phyloP scores from a whole-genome alignment of 1,140 invertebrate species.

The Meteorus sp. region DNA sequence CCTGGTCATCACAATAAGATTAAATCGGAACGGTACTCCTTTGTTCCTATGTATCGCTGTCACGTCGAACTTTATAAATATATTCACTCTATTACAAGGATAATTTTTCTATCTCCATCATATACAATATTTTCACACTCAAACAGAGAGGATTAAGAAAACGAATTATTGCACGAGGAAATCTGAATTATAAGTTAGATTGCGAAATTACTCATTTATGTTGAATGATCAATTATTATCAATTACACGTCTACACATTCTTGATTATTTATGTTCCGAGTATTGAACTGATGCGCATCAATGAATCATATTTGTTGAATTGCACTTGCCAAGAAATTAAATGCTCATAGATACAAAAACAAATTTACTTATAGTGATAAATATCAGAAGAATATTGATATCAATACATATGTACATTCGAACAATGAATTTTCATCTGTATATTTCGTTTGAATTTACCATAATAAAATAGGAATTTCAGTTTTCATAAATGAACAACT shows the following conservation, averaged over 20 bases:
- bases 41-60: background rate
- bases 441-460: too few relatives aligned
- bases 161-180: constrained; percentile 2
- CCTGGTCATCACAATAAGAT: background rate
- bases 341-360: constrained; percentile 13
- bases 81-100: background rate
- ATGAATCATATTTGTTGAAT: constrained; percentile 34
- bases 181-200: too few relatives aligned
- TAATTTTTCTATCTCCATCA: background rate
- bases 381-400: constrained; percentile 2
- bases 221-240: background rate
- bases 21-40: background rate
- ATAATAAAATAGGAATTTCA: too few relatives aligned
- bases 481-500: too few relatives aligned
- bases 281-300: background rate
- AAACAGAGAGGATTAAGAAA: background rate
- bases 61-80: background rate
- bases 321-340: constrained; percentile 52
- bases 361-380: constrained; percentile 16
- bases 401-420: background rate
- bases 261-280: background rate
- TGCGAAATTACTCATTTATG: constrained; percentile 1
- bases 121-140: background rate
- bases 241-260: background rate
- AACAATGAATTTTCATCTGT: too few relatives aligned